Evolutionary conservation across 2,113 vertebrate genomes (phyloP).

Genomic region (Cichladusa arquata): DNA sequence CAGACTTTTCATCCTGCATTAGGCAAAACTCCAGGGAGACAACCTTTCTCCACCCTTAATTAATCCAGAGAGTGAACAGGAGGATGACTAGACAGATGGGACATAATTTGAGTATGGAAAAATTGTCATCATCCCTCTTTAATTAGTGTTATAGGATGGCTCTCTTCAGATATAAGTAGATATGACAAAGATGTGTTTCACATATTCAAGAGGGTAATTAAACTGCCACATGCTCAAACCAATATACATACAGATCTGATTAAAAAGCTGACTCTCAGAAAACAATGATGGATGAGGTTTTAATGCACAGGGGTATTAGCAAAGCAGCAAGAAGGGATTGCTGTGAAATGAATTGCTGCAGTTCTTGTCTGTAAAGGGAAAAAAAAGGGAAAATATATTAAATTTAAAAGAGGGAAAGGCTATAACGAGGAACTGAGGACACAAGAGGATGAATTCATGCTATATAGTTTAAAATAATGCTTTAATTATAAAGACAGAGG

Average conservation of each 20-base stretch:
- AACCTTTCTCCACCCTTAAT: slow-evolving; percentile 62
- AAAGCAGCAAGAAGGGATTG: background rate
- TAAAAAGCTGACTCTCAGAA: slow-evolving; percentile 63
- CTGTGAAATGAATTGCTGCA: slow-evolving; percentile 20
- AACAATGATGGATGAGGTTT: slow-evolving; percentile 70
- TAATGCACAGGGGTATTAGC: slow-evolving; percentile 34
- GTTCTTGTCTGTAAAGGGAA: background rate
- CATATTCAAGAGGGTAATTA: slow-evolving; percentile 74
- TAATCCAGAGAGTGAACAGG: slow-evolving; percentile 60
- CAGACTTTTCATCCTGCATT: slow-evolving; percentile 28
- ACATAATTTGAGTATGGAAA: slow-evolving; percentile 65
- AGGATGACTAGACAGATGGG: slow-evolving; percentile 67
- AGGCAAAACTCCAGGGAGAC: slow-evolving; percentile 59
- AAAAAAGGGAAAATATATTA: background rate
- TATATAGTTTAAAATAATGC: background rate
- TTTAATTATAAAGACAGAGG: background rate
- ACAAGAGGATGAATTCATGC: background rate
- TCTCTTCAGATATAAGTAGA: slow-evolving; percentile 72
- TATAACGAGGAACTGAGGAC: background rate
- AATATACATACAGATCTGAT: slow-evolving; percentile 70
- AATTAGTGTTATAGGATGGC: slow-evolving; percentile 69
- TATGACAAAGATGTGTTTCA: slow-evolving; percentile 73
- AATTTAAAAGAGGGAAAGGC: background rate
- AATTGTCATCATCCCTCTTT: slow-evolving; percentile 64
- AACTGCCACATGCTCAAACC: slow-evolving; percentile 72